phyloP scores from a whole-genome alignment of 1,140 invertebrate species.

The Oedothorax gibbosus region DNA sequence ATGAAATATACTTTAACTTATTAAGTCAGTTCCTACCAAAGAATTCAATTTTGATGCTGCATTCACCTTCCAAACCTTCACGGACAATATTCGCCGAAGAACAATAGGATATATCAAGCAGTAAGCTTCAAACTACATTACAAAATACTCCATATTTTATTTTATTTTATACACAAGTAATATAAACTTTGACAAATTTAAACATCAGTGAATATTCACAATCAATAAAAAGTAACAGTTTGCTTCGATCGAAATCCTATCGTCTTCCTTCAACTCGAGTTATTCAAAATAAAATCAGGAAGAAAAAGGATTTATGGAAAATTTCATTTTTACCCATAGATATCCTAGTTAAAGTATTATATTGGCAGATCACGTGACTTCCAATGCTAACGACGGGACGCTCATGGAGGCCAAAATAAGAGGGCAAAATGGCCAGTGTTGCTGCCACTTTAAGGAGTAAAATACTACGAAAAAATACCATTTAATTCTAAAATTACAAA shows the following conservation, averaged over 20 bases:
- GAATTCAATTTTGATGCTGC: constrained; percentile 2
- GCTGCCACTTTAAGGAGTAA: too few relatives aligned
- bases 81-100: constrained; percentile 20
- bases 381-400: too few relatives aligned
- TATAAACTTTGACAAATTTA: not conserved
- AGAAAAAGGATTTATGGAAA: constrained; percentile 32
- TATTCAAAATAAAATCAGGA: constrained; percentile 25
- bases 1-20: too few relatives aligned
- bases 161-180: not conserved
- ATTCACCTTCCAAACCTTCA: not conserved
- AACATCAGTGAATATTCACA: not conserved
- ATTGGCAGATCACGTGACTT: too few relatives aligned
- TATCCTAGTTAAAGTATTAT: too few relatives aligned
- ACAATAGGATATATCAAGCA: not conserved
- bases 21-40: not conserved
- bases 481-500: too few relatives aligned
- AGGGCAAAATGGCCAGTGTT: too few relatives aligned
- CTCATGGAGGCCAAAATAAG: too few relatives aligned
- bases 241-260: not conserved
- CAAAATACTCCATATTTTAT: not conserved
- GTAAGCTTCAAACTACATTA: not conserved
- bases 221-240: too few relatives aligned
- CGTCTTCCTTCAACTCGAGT: constrained; percentile 10
- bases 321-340: too few relatives aligned
- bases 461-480: too few relatives aligned